A percentile compares a stretch with the other conserved stretches of the same genome.
Conservation (phyloP, 1,140 invertebrate genomes). For the Eumaeus atala region DNA sequence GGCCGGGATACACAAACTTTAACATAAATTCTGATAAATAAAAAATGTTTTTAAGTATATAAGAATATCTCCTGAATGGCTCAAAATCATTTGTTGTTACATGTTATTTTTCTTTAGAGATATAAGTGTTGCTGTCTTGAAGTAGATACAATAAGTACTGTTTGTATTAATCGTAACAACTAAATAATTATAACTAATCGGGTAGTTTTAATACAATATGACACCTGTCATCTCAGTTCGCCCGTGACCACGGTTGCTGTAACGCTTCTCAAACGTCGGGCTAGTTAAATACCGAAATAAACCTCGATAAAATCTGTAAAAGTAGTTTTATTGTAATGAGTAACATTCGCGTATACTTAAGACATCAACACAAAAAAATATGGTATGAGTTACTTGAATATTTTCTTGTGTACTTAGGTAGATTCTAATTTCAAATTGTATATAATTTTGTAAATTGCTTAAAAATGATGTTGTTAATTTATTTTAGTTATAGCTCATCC, state of each 20-base stretch:
- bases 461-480: conserved; percentile 6
- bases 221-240: no score
- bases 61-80: not conserved
- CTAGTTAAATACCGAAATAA: no score
- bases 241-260: no score
- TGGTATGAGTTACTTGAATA: not conserved
- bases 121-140: conserved; percentile 8
- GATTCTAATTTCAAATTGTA: not conserved
- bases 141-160: no score
- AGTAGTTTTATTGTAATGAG: no score
- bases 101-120: not conserved
- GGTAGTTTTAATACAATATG: no score
- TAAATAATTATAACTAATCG: no score
- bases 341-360: no score
- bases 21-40: conserved; percentile 65
- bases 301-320: no score
- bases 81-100: conserved; percentile 8
- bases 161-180: no score
- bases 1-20: conserved; percentile 55
- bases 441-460: conserved; percentile 2
- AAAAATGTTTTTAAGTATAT: conserved; percentile 21
- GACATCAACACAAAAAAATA: not conserved
- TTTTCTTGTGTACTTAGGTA: not conserved
- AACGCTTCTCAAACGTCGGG: no score
- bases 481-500: conserved; percentile 4